phyloP scores from a whole-genome alignment of 2,797 vertebrate genomes.

The Pangasius krempfi region DNA sequence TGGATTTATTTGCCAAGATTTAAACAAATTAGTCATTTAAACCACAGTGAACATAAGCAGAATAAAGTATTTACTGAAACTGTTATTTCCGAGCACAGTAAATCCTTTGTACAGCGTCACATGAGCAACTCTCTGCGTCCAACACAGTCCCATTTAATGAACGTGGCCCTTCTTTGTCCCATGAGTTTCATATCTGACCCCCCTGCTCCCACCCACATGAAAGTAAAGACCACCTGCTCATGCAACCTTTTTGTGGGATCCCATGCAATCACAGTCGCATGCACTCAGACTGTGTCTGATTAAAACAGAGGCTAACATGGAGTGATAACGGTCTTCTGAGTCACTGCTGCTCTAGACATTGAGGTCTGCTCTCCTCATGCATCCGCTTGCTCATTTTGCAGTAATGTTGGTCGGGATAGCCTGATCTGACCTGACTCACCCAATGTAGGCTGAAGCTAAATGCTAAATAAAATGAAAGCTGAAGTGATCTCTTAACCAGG shows the following conservation, averaged over 20 bases:
- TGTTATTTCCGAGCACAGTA: neutral
- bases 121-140: neutral
- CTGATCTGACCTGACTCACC: constrained; percentile 23
- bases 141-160: neutral
- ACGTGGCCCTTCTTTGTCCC: neutral
- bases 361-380: constrained; percentile 42
- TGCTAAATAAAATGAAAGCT: constrained; percentile 18
- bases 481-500: constrained; percentile 21
- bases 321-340: constrained; percentile 25
- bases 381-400: constrained; percentile 24
- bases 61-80: neutral
- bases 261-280: neutral
- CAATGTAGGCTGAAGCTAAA: constrained; percentile 23
- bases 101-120: neutral
- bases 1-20: neutral
- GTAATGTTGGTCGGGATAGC: neutral
- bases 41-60: too few species aligned
- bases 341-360: constrained; percentile 35
- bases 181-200: neutral
- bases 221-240: neutral
- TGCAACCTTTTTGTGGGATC: neutral
- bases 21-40: neutral
- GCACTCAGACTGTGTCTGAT: neutral
- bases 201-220: too few species aligned
- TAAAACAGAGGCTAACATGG: neutral